Percentiles rank a stretch among this genome's conserved stretches.
phyloP scores from a whole-genome alignment of 1,140 invertebrate species.

The Drosophila sp. region DNA sequence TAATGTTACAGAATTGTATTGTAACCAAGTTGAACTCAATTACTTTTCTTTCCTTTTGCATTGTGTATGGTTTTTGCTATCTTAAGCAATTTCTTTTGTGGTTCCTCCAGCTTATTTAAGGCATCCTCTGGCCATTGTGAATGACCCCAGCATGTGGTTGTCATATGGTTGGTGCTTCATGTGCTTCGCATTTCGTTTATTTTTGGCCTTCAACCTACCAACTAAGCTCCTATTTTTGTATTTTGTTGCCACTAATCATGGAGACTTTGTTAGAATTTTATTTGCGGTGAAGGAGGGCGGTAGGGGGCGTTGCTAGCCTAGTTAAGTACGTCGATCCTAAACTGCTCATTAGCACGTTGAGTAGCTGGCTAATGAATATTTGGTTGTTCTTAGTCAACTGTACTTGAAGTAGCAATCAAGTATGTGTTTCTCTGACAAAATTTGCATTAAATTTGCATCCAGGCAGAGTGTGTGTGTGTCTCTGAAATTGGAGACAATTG shows the following conservation, averaged over 20 bases:
- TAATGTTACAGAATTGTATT: neutral
- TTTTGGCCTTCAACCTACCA: conserved; percentile 9
- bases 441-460: conserved; percentile 60
- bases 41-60: conserved; percentile 10
- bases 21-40: neutral
- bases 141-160: conserved; percentile 40
- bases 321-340: conserved; percentile 14
- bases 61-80: conserved; percentile 49
- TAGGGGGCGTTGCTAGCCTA: neutral
- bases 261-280: conserved; percentile 62
- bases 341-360: conserved; percentile 67
- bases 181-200: conserved; percentile 39
- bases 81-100: conserved; percentile 55
- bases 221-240: conserved; percentile 23
- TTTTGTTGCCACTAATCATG: conserved; percentile 62
- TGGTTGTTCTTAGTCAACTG: conserved; percentile 18
- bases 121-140: conserved; percentile 10
- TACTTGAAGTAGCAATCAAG: conserved; percentile 38
- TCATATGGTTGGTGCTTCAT: conserved; percentile 10
- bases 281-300: conserved; percentile 26
- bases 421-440: conserved; percentile 34
- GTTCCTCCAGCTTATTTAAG: conserved; percentile 38
- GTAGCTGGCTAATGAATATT: conserved; percentile 45
- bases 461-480: conserved; percentile 1
- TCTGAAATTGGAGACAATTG: conserved; percentile 70